Percentiles rank a stretch among this genome's conserved stretches.
Evolutionary conservation across 2,113 vertebrate genomes (phyloP).

Genomic region (Turdus rufiventris): DNA sequence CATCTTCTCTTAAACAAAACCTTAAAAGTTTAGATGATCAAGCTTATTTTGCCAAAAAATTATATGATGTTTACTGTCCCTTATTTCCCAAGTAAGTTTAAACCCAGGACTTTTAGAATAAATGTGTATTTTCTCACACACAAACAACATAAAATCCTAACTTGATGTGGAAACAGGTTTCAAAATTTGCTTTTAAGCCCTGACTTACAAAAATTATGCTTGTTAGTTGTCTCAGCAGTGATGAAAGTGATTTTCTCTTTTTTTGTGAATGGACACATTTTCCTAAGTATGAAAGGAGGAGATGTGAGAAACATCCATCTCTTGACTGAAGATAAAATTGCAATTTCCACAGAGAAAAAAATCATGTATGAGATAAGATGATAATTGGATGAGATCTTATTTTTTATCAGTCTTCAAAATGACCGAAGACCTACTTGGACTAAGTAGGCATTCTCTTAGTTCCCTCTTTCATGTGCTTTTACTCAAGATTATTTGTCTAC

Average conservation of each 20-base stretch:
- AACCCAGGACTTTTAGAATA: background rate
- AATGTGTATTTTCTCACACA: background rate
- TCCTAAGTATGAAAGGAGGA: background rate
- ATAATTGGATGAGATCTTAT: background rate
- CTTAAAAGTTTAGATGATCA: background rate
- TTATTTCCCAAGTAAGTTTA: background rate
- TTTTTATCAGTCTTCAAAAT: background rate
- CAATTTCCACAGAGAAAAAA: background rate
- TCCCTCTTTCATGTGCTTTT: background rate
- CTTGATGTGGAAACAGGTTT: background rate
- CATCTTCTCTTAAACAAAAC: background rate
- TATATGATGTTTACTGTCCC: background rate
- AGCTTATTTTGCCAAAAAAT: background rate
- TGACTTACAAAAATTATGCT: background rate
- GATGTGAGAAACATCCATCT: background rate
- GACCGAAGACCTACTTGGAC: background rate
- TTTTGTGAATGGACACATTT: background rate
- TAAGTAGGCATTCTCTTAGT: background rate
- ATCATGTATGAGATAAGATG: background rate
- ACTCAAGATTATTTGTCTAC: background rate
- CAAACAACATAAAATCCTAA: background rate
- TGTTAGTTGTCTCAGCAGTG: background rate
- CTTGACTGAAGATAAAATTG: background rate
- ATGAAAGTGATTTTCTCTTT: background rate
- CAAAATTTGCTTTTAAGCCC: background rate